phyloP scores from a whole-genome alignment of 1,140 invertebrate species.

The Solenopsis invicta region DNA sequence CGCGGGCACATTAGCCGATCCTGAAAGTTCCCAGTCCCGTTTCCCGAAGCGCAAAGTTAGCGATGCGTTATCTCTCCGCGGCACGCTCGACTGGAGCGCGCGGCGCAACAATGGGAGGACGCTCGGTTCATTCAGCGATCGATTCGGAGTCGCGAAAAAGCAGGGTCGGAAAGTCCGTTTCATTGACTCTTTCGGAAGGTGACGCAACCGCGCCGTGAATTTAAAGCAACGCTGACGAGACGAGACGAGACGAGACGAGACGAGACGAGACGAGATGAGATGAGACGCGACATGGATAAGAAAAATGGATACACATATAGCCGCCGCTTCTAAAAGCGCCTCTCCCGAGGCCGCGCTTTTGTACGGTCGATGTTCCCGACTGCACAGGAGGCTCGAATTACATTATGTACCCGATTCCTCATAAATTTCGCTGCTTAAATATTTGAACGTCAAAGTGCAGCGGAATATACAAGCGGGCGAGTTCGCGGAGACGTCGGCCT shows the following conservation, averaged over 20 bases:
- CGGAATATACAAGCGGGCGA: slow-evolving; percentile 5
- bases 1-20: not conserved
- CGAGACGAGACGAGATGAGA: not conserved
- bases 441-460: slow-evolving; percentile 48
- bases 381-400: slow-evolving; percentile 43
- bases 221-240: slow-evolving; percentile 35
- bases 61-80: slow-evolving; percentile 8
- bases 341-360: slow-evolving; percentile 36
- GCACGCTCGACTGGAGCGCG: slow-evolving; percentile 67
- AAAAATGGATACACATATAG: slow-evolving; percentile 43
- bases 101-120: slow-evolving; percentile 62
- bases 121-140: slow-evolving; percentile 69
- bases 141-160: slow-evolving; percentile 18
- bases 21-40: slow-evolving; percentile 21
- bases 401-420: slow-evolving; percentile 44
- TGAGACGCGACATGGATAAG: slow-evolving; percentile 10
- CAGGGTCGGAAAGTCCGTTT: not conserved
- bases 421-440: slow-evolving; percentile 57
- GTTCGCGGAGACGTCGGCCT: not conserved
- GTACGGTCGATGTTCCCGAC: slow-evolving; percentile 28
- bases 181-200: slow-evolving; percentile 10
- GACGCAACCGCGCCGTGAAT: slow-evolving; percentile 17
- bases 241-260: not conserved
- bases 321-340: slow-evolving; percentile 34
- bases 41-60: slow-evolving; percentile 21